Conservation (phyloP, 2,888 invertebrate species). For the Harpagoxenus sublaevis region DNA sequence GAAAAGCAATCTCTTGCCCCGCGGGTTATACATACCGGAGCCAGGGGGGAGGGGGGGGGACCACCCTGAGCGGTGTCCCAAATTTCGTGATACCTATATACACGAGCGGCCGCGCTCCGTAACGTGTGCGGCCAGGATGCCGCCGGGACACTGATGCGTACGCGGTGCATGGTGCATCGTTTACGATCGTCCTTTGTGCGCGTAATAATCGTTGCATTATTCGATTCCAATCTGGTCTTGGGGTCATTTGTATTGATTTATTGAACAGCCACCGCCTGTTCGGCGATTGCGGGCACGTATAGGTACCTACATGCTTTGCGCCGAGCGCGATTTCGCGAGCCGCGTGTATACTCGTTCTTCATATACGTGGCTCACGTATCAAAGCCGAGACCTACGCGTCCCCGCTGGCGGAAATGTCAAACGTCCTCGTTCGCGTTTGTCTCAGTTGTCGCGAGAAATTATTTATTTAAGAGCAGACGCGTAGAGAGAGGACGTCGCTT, state of each 20-base stretch:
- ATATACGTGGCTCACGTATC: neutral
- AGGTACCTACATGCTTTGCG: neutral
- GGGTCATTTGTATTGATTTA: conserved; percentile 63
- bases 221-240: conserved; percentile 63
- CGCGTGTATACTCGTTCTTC: neutral
- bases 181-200: conserved; percentile 48
- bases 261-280: conserved; percentile 44
- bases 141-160: neutral
- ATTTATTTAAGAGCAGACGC: conserved; percentile 33
- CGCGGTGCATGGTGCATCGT: conserved; percentile 3
- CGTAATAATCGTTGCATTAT: conserved; percentile 61
- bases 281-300: conserved; percentile 34
- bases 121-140: neutral
- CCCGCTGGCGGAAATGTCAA: conserved; percentile 23
- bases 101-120: neutral
- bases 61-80: conserved; percentile 37
- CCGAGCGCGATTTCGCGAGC: neutral
- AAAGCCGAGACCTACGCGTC: conserved; percentile 3
- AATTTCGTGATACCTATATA: conserved; percentile 40
- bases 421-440: neutral
- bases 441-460: conserved; percentile 9
- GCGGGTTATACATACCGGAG: conserved; percentile 17
- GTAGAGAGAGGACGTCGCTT: neutral
- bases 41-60: neutral
- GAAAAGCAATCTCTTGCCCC: conserved; percentile 40